phyloP scores from a whole-genome alignment of 2,888 invertebrate genomes.

The Deroplatys truncata region DNA sequence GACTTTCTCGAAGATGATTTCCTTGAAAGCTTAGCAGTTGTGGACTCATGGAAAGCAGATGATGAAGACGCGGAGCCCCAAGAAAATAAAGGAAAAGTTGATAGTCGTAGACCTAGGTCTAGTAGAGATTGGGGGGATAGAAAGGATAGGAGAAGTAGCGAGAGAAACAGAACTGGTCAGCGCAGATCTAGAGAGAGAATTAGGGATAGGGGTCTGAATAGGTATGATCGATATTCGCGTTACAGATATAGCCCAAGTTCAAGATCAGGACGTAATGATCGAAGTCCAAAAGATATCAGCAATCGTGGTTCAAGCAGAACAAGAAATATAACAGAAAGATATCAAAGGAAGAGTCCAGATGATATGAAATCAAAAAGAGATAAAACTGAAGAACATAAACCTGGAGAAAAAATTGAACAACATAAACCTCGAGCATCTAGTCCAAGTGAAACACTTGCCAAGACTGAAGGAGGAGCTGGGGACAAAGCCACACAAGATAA shows the following conservation, averaged over 20 bases:
- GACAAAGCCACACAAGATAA: background rate
- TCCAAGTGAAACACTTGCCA: background rate
- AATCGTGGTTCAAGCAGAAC: background rate
- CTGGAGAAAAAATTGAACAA: background rate
- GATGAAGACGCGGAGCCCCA: background rate
- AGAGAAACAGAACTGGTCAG: background rate
- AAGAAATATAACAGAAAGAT: background rate
- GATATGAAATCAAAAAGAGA: background rate
- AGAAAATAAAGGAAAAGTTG: background rate
- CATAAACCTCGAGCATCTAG: background rate
- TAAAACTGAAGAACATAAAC: background rate
- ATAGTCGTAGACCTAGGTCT: background rate
- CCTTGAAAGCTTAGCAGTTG: background rate
- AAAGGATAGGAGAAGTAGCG: background rate
- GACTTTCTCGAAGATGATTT: constrained; percentile 19
- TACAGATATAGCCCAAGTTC: background rate
- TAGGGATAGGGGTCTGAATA: background rate
- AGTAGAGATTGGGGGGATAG: background rate
- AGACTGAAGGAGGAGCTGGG: background rate
- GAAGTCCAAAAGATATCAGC: background rate
- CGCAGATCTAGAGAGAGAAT: background rate
- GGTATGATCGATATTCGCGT: background rate
- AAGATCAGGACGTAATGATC: background rate
- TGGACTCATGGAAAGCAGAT: background rate
- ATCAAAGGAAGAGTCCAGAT: background rate